Percentiles rank a stretch among this genome's conserved stretches.
Evolutionary conservation across 2,797 vertebrate genomes (phyloP).

Genomic region (Sebastes itinus): DNA sequence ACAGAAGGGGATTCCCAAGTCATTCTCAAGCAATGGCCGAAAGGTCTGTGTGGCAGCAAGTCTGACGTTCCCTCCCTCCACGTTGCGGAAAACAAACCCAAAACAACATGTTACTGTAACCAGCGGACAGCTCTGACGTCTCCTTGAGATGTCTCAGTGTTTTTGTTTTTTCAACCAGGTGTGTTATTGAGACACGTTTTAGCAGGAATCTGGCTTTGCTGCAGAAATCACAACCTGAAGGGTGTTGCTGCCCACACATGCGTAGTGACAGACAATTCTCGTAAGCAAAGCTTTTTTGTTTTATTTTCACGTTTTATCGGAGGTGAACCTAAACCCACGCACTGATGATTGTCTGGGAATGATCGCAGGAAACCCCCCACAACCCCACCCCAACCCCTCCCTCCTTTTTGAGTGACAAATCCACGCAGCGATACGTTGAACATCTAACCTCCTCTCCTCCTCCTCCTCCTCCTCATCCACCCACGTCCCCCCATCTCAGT

Average conservation of each 20-base stretch:
- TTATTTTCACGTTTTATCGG: conserved; percentile 12
- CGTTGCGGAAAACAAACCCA: conserved; percentile 1
- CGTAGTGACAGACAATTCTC: conserved; percentile 33
- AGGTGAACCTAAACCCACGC: conserved; percentile 13
- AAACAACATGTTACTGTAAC: conserved; percentile 42
- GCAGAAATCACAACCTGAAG: neutral
- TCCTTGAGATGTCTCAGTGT: neutral
- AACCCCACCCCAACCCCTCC: conserved; percentile 4
- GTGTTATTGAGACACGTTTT: conserved; percentile 41
- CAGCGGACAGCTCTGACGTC: conserved; percentile 46
- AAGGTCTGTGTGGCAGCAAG: conserved; percentile 2
- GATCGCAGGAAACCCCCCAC: conserved; percentile 69
- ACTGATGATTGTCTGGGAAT: conserved; percentile 56
- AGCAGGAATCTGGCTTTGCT: neutral
- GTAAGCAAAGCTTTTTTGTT: conserved; percentile 20
- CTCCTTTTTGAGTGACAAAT: conserved; percentile 29
- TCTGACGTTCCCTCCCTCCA: neutral
- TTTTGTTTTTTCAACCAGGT: conserved; percentile 42
- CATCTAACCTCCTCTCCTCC: neutral
- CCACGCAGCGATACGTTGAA: neutral
- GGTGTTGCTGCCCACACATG: conserved; percentile 22
- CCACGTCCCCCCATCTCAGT: neutral
- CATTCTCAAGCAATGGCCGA: neutral
- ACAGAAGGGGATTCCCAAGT: conserved; percentile 60
- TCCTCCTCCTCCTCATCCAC: neutral